Evolutionary conservation across 2,797 vertebrate genomes (phyloP).

Genomic region (Enteromius afrohamiltoni): DNA sequence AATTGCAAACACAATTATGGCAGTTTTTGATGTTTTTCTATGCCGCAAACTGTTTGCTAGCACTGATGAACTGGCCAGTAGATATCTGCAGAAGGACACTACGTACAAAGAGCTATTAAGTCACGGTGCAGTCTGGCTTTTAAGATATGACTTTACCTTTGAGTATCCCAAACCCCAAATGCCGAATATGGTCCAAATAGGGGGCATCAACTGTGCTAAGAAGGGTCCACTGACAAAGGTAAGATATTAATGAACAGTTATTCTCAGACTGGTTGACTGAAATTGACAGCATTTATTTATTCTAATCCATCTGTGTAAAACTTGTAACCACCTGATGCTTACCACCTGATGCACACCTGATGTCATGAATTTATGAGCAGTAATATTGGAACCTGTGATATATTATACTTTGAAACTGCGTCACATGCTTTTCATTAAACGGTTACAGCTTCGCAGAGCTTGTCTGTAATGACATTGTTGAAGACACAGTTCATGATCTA

Average conservation of each 20-base stretch:
- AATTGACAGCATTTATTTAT: background rate
- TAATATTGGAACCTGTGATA: background rate
- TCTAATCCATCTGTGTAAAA: background rate
- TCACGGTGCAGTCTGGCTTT: constrained; percentile 74
- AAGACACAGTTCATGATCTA: background rate
- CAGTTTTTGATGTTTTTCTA: constrained; percentile 47
- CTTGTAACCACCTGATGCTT: too few relatives aligned
- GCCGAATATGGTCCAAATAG: constrained; percentile 84
- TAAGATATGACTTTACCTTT: constrained; percentile 81
- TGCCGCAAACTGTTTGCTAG: constrained; percentile 63
- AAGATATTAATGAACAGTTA: constrained; percentile 63
- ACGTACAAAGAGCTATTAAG: constrained; percentile 69
- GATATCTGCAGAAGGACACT: constrained; percentile 60
- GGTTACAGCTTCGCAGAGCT: background rate
- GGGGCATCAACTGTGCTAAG: constrained; percentile 83
- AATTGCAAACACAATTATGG: constrained; percentile 69
- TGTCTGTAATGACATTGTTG: background rate
- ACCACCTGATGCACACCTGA: background rate
- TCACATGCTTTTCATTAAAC: background rate
- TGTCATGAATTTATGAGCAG: background rate
- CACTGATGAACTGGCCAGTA: constrained; percentile 72
- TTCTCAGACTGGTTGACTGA: background rate
- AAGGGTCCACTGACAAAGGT: constrained; percentile 75
- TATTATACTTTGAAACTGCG: background rate
- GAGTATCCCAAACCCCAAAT: constrained; percentile 80